Evolutionary conservation across 2,888 invertebrate species (phyloP).

Genomic region (Mimas tiliae): DNA sequence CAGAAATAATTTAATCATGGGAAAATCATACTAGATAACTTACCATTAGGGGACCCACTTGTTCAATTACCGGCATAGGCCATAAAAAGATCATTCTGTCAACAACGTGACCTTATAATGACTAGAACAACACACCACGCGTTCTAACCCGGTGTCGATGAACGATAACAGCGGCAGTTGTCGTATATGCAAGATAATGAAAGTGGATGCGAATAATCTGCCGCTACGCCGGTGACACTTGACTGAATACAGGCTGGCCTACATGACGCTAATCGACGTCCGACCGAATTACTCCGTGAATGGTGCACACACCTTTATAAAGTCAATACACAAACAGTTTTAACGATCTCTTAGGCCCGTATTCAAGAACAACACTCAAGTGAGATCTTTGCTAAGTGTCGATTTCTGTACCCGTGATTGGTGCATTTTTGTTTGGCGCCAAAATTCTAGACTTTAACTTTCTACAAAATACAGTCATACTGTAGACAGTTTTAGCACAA

Average conservation of each 20-base stretch:
- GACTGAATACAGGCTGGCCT: constrained; percentile 7
- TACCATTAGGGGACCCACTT: too few species aligned
- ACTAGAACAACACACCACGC: constrained; percentile 10
- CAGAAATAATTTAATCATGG: not conserved
- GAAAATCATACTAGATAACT: too few species aligned
- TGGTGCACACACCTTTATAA: not conserved
- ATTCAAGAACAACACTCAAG: too few species aligned
- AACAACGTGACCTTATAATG: constrained; percentile 17
- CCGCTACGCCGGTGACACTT: not conserved
- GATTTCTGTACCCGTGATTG: too few species aligned
- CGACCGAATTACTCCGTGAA: not conserved
- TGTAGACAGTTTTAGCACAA: too few species aligned
- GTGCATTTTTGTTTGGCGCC: too few species aligned
- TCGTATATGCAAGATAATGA: constrained; percentile 51
- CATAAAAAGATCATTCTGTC: not conserved
- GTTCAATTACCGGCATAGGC: too few species aligned
- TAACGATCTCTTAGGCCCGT: too few species aligned
- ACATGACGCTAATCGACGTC: constrained; percentile 18
- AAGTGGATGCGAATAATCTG: constrained; percentile 38
- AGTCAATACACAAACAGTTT: not conserved
- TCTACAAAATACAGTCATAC: too few species aligned
- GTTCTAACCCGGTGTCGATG: constrained; percentile 41
- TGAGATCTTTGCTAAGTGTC: too few species aligned
- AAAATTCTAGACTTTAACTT: too few species aligned
- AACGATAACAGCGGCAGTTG: constrained; percentile 50